Conservation (phyloP, 1,140 invertebrate species). For the Myzus persicae region DNA sequence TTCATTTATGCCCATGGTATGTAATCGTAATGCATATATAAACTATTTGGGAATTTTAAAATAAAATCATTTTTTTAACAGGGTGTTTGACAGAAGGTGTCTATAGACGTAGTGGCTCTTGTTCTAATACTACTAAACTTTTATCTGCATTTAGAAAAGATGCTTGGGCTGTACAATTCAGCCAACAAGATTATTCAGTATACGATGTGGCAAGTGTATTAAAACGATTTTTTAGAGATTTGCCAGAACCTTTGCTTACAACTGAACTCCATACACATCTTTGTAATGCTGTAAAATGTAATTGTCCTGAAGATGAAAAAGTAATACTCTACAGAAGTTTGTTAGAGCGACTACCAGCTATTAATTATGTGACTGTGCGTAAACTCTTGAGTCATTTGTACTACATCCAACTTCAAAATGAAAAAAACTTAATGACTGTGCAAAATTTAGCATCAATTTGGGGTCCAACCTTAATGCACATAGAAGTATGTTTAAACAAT, state of each 20-base stretch:
- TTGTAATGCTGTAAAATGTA: slow-evolving; percentile 64
- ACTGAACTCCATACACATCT: slow-evolving; percentile 68
- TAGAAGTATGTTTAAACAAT: slow-evolving; percentile 66
- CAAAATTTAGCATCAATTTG: slow-evolving; percentile 84
- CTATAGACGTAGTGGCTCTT: slow-evolving; percentile 81
- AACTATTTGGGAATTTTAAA: background rate
- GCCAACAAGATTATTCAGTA: slow-evolving; percentile 76
- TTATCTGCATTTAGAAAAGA: slow-evolving; percentile 78
- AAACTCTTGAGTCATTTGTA: slow-evolving; percentile 81
- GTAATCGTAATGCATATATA: slow-evolving; percentile 40
- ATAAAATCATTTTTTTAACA: slow-evolving; percentile 64
- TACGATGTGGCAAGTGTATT: slow-evolving; percentile 86
- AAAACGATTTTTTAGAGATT: slow-evolving; percentile 82
- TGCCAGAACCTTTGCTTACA: slow-evolving; percentile 77
- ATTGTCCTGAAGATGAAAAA: slow-evolving; percentile 62
- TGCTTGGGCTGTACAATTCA: slow-evolving; percentile 83
- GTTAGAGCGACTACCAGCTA: slow-evolving; percentile 71
- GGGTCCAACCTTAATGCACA: slow-evolving; percentile 83
- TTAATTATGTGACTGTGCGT: slow-evolving; percentile 77
- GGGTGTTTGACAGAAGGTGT: slow-evolving; percentile 85
- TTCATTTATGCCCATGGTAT: slow-evolving; percentile 85
- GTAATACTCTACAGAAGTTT: slow-evolving; percentile 68
- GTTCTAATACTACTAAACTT: slow-evolving; percentile 78
- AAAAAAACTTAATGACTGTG: slow-evolving; percentile 80
- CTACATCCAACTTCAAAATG: slow-evolving; percentile 77